Percentiles rank a stretch among this genome's conserved stretches.
These are phyloP conservation scores for Belgica antarctica DNA, from an alignment of 2,888 invertebrate genomes.

Conservation along the genomic window DNA sequence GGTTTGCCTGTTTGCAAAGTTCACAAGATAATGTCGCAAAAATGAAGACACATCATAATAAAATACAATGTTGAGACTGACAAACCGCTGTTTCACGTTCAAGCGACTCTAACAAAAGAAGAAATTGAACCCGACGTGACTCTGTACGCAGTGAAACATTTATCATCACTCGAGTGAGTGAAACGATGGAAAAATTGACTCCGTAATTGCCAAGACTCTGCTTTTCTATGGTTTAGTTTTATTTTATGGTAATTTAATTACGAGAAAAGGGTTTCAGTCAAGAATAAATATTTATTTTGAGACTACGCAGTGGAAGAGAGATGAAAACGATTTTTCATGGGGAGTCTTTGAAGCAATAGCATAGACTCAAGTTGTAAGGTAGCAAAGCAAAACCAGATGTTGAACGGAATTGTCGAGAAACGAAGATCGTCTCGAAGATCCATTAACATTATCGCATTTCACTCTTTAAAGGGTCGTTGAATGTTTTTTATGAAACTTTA, in stretches of 20 bases:
- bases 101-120: too few species aligned
- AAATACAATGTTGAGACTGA: too few species aligned
- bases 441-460: constrained; percentile 24
- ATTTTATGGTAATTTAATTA: constrained; percentile 22
- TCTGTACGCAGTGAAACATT: not conserved
- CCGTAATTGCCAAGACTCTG: not conserved
- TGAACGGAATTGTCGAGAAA: not conserved
- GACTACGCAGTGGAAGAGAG: not conserved
- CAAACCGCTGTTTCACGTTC: too few species aligned
- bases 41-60: too few species aligned
- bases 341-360: constrained; percentile 1
- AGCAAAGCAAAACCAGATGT: constrained; percentile 17
- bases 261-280: not conserved
- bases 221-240: not conserved
- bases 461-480: not conserved
- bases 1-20: too few species aligned
- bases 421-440: not conserved
- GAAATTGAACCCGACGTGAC: too few species aligned
- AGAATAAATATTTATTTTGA: constrained; percentile 25
- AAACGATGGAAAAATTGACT: not conserved
- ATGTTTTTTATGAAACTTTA: too few species aligned
- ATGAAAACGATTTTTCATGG: not conserved
- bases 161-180: constrained; percentile 4
- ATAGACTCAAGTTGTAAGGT: not conserved
- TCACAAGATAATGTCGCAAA: too few species aligned